Percentiles rank a stretch among this genome's conserved stretches.
These are phyloP conservation scores for Melieria picta DNA, from an alignment of 2,888 invertebrate genomes.

Conservation along the genomic window DNA sequence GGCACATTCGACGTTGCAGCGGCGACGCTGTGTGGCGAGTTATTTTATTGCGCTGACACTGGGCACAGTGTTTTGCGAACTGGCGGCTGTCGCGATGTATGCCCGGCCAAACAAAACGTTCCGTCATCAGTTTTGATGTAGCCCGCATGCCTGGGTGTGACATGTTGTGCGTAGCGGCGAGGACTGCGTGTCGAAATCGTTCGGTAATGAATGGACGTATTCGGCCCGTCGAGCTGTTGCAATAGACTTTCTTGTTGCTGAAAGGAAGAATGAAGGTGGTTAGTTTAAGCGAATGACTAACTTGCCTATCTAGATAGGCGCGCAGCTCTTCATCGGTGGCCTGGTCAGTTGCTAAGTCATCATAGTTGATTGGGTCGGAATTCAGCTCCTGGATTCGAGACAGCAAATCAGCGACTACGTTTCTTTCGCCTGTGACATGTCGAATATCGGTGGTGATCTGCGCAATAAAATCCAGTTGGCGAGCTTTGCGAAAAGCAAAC, in stretches of 20 bases:
- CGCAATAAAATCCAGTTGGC: constrained; percentile 39
- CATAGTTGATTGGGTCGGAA: constrained; percentile 23
- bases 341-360: constrained; percentile 35
- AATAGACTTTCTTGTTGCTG: constrained; percentile 20
- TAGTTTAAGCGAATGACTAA: not conserved
- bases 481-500: constrained; percentile 50
- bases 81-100: constrained; percentile 41
- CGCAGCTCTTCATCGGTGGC: constrained; percentile 27
- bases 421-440: constrained; percentile 37
- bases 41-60: constrained; percentile 34
- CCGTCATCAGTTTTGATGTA: constrained; percentile 37
- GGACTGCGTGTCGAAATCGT: constrained; percentile 29
- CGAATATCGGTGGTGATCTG: constrained; percentile 41
- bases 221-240: constrained; percentile 28
- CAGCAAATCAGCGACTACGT: constrained; percentile 38
- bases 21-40: not conserved
- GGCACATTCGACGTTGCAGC: not conserved
- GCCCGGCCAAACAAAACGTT: constrained; percentile 49
- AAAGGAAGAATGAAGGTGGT: not conserved
- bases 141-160: constrained; percentile 29
- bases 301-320: not conserved
- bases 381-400: constrained; percentile 38
- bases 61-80: constrained; percentile 32
- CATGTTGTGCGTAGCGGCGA: constrained; percentile 38
- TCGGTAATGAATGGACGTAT: constrained; percentile 39